A percentile compares a stretch with the other conserved stretches of the same genome.
Conservation (phyloP, 2,113 vertebrate species). For the Lanius ludovicianus region DNA sequence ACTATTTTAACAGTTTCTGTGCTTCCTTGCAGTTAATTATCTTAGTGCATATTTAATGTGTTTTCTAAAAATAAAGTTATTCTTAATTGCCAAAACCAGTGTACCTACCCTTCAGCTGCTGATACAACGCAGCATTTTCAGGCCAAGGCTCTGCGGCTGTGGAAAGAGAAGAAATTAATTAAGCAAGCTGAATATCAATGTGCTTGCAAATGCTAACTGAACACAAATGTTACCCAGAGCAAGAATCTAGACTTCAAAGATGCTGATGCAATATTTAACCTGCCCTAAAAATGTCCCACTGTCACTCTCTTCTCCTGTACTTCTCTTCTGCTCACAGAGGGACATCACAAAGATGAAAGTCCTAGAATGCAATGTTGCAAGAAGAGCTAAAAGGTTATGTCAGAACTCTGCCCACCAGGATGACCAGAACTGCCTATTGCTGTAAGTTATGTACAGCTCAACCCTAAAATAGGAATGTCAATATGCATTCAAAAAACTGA, state of each 20-base stretch:
- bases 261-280: background rate
- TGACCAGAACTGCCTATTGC: background rate
- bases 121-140: constrained; percentile 81
- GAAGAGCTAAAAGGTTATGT: background rate
- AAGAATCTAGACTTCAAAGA: background rate
- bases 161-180: constrained; percentile 61
- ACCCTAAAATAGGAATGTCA: background rate
- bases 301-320: background rate
- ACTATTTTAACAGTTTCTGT: constrained; percentile 46
- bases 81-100: constrained; percentile 54
- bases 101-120: constrained; percentile 81
- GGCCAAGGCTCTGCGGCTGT: constrained; percentile 84
- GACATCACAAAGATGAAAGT: background rate
- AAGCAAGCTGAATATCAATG: constrained; percentile 3
- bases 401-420: background rate
- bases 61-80: constrained; percentile 57
- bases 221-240: background rate
- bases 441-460: background rate
- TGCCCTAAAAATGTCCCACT: background rate
- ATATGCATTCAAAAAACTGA: background rate
- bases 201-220: constrained; percentile 31
- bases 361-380: background rate
- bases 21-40: constrained; percentile 54
- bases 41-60: constrained; percentile 45
- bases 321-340: background rate